Conservation (phyloP, 2,888 invertebrate genomes). For the Heliconius ethilla region DNA sequence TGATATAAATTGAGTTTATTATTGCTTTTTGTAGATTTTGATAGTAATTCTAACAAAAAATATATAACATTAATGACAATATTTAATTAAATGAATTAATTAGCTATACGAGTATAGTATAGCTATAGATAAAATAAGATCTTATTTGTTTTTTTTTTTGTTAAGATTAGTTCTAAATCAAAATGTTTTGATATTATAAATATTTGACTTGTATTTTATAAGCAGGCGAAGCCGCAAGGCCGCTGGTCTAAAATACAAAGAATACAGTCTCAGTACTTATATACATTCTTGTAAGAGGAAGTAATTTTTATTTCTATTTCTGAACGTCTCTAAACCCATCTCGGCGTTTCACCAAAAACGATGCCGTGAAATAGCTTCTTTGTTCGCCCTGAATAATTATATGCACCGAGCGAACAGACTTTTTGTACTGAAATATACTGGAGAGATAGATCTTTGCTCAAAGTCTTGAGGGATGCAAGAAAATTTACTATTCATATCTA, state of each 20-base stretch:
- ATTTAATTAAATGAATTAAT: too few relatives aligned
- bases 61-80: too few relatives aligned
- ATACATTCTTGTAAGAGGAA: slow-evolving; percentile 4
- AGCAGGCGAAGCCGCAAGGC: not conserved
- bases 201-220: too few relatives aligned
- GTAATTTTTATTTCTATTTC: slow-evolving; percentile 27
- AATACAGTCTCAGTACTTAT: not conserved
- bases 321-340: slow-evolving; percentile 33
- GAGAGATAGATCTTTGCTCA: slow-evolving; percentile 17
- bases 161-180: too few relatives aligned
- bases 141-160: too few relatives aligned
- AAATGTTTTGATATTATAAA: too few relatives aligned
- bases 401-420: slow-evolving; percentile 39
- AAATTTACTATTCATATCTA: slow-evolving; percentile 19
- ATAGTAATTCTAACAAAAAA: too few relatives aligned
- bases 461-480: slow-evolving; percentile 26
- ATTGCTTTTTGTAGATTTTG: not conserved
- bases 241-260: not conserved
- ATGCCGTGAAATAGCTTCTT: slow-evolving; percentile 37
- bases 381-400: slow-evolving; percentile 40
- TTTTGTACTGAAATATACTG: slow-evolving; percentile 29
- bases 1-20: not conserved
- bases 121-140: too few relatives aligned
- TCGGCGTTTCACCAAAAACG: slow-evolving; percentile 31
- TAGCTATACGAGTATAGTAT: too few relatives aligned